Base-by-base conservation (phyloP, 92 coral and sea anemone species). In the Desmophyllum pertusum region DNA sequence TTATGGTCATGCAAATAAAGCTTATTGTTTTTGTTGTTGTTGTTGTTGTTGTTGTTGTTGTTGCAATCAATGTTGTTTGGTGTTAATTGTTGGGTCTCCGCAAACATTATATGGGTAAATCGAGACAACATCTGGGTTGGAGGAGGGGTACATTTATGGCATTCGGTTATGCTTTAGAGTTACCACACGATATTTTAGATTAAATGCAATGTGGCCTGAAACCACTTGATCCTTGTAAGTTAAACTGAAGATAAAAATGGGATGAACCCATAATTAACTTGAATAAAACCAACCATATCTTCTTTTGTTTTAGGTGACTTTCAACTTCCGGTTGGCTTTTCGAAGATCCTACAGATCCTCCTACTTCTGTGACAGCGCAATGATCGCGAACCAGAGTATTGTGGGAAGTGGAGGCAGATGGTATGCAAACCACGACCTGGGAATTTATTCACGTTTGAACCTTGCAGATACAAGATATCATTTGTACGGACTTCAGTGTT, bases 401-500 rank as follows among this genome's bases (percentile, higher is more conserved):
- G 77, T 84, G 21, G 87, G 87, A 11, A 42, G 73, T 21, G 83
- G n/a, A n/a, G 80, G 29, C 5, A 10, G 42, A 21, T 71, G 89
- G 85, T 30, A 2, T 3, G 63, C 79, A 25, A 67, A 29, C 13
- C 77, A 79, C 17, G 70, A 38, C 59, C 31, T 43, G 30, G 38
- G 43, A 8, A 61, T 69, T 62, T 74, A 74, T 50, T 33, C 5
- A 37, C 27, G 79, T 43, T 4, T 0, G n/a, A 88, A 25, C 21
- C 36, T 77, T 27, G 81, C 76, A 31, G 84, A 57, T 59, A 73
- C 81, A 1, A 80, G 88, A 10, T 61, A 83, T 50, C 91, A 42
- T n/a, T 52, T 88, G 91, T 30, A 88, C 91, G 25, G 91, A 88
- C 80, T 83, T 68, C 84, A 88, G 91, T 70, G 73, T 66, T 21